phyloP scores from a whole-genome alignment of 2,888 invertebrate species.

The Monochamus alternatus region DNA sequence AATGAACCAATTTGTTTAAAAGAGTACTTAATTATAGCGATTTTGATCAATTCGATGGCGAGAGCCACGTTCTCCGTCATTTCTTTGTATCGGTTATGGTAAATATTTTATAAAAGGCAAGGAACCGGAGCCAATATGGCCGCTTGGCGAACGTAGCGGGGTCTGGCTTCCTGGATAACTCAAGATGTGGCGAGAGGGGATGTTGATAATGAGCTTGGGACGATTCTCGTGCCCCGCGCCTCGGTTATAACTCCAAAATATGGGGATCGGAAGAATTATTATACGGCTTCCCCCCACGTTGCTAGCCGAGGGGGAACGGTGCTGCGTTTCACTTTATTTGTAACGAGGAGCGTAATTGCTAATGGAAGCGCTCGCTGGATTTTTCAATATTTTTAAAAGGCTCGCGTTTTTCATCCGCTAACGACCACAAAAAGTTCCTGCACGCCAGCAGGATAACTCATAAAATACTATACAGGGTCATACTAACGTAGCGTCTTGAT shows the following conservation, averaged over 20 bases:
- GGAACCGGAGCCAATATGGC: conserved; percentile 60
- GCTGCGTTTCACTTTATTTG: conserved; percentile 54
- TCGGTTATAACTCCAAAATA: conserved; percentile 66
- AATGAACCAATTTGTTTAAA: no score
- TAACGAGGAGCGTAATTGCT: conserved; percentile 61
- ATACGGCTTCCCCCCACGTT: conserved; percentile 54
- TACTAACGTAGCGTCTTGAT: no score
- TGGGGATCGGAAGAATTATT: conserved; percentile 65
- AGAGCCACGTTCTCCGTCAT: conserved; percentile 14
- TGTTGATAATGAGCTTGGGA: conserved; percentile 66
- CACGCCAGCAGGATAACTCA: no score
- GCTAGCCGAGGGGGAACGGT: conserved; percentile 39
- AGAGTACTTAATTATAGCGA: no score
- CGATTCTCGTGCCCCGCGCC: conserved; percentile 58
- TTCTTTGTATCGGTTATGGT: conserved; percentile 46
- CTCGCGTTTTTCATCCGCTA: conserved; percentile 22
- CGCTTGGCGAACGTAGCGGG: conserved; percentile 58
- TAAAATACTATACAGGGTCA: no score
- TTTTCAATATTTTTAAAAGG: conserved; percentile 31
- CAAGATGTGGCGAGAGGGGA: conserved; percentile 60
- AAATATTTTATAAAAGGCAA: conserved; percentile 56
- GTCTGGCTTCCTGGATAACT: conserved; percentile 62
- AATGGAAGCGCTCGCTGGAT: conserved; percentile 54
- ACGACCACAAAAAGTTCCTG: conserved; percentile 8
- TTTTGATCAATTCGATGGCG: background rate